Conservation (phyloP, 2,113 vertebrate species). For the Aphelocoma coerulescens region DNA sequence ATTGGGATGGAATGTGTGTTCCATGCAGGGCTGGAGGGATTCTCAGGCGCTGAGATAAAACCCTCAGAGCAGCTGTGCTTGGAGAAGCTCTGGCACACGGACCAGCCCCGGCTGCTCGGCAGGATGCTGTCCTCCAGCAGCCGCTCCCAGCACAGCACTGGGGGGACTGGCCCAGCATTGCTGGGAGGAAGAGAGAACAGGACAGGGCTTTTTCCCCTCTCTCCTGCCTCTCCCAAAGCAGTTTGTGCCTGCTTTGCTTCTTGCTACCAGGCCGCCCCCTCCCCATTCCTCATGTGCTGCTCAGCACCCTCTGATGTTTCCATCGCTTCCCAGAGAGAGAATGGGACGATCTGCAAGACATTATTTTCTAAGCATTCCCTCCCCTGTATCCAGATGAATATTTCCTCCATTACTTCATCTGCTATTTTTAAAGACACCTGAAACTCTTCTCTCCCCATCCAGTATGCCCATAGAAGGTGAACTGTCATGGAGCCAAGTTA, state of each 20-base stretch:
- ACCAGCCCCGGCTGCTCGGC: not conserved
- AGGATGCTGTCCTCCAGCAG: not conserved
- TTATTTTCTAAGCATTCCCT: not conserved
- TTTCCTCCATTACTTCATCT: not conserved
- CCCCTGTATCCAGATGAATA: not conserved
- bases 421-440: constrained; percentile 27
- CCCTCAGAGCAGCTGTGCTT: not conserved
- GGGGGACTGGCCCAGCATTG: not conserved
- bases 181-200: not conserved
- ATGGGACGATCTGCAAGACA: not conserved
- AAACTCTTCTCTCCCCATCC: not conserved
- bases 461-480: not conserved
- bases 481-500: not conserved
- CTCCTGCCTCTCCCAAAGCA: not conserved
- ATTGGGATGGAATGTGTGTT: not conserved
- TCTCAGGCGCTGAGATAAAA: not conserved
- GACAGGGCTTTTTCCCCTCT: not conserved
- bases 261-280: not conserved
- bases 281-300: not conserved
- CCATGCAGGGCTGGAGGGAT: not conserved
- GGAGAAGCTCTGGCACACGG: not conserved
- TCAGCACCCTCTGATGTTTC: not conserved
- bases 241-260: not conserved
- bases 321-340: not conserved
- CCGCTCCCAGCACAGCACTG: accelerated